Evolutionary conservation across 2,797 vertebrate species (phyloP).

Genomic region (Alosa sapidissima): DNA sequence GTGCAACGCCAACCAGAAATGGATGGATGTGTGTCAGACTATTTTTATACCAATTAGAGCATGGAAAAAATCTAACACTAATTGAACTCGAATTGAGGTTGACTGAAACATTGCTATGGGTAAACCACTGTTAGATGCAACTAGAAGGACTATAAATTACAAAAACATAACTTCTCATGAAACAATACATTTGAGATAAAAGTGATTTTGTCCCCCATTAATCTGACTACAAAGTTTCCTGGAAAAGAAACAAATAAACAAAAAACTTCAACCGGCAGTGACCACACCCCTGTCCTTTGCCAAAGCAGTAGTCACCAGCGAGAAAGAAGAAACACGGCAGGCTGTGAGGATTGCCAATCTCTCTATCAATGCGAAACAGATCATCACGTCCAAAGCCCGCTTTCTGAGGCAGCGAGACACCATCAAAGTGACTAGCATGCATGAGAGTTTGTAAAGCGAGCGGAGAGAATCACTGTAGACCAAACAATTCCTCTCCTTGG

Average conservation of each 20-base stretch:
- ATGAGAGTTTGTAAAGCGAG: slow-evolving; percentile 75
- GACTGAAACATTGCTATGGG: neutral
- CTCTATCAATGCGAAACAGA: slow-evolving; percentile 69
- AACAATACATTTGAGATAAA: neutral
- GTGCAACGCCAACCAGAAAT: neutral
- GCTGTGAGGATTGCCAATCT: slow-evolving; percentile 58
- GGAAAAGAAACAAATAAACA: neutral
- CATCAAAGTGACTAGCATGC: slow-evolving; percentile 71
- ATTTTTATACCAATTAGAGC: slow-evolving; percentile 46
- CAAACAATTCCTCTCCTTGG: slow-evolving; percentile 74
- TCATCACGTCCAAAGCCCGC: slow-evolving; percentile 63
- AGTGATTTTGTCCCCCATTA: neutral
- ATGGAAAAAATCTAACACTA: neutral
- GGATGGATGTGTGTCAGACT: slow-evolving; percentile 31
- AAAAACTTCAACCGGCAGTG: neutral
- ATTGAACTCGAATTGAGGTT: neutral
- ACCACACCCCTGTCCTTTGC: slow-evolving; percentile 10
- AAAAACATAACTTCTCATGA: neutral
- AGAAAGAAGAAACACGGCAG: slow-evolving; percentile 25
- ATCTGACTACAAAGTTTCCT: neutral
- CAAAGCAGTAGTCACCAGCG: slow-evolving; percentile 26
- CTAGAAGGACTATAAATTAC: neutral
- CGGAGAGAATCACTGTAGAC: slow-evolving; percentile 74
- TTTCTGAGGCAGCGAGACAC: slow-evolving; percentile 60
- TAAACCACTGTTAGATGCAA: neutral